Conservation (phyloP, 2,888 invertebrate genomes). For the Philopedon plagiatum region DNA sequence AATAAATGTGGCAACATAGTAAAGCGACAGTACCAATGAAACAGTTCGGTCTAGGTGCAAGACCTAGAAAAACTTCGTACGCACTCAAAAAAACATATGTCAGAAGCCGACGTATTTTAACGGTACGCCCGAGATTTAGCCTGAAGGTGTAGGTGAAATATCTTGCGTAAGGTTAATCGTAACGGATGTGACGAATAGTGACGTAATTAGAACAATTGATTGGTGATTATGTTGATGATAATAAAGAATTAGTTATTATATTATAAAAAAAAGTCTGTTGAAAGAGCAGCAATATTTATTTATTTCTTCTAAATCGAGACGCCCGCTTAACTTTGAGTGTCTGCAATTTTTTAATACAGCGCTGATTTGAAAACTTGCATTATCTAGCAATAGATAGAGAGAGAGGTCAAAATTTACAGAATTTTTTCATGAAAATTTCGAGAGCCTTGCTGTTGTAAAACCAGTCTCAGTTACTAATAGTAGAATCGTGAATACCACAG, state of each 20-base stretch:
- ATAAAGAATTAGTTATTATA: not conserved
- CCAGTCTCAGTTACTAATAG: too few relatives aligned
- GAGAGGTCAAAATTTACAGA: too few relatives aligned
- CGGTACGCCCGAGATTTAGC: not conserved
- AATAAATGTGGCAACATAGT: not conserved
- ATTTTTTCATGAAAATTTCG: too few relatives aligned
- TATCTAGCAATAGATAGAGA: too few relatives aligned
- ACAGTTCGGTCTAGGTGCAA: not conserved
- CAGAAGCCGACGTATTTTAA: not conserved
- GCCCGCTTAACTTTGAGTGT: too few relatives aligned
- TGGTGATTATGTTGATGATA: not conserved
- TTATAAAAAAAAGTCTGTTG: not conserved
- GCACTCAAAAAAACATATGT: not conserved
- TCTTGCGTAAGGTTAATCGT: not conserved
- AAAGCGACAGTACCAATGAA: not conserved
- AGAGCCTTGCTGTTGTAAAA: too few relatives aligned
- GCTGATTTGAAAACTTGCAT: too few relatives aligned
- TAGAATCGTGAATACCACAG: too few relatives aligned
- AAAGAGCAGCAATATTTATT: too few relatives aligned
- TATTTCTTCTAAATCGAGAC: too few relatives aligned
- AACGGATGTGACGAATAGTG: constrained; percentile 5
- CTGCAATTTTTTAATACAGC: too few relatives aligned
- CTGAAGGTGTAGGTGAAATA: not conserved
- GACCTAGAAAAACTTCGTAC: not conserved
- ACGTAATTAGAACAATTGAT: constrained; percentile 7